These are phyloP conservation scores for Lasioglossum malachurum DNA, from an alignment of 2,888 invertebrate species.

Conservation along the genomic window DNA sequence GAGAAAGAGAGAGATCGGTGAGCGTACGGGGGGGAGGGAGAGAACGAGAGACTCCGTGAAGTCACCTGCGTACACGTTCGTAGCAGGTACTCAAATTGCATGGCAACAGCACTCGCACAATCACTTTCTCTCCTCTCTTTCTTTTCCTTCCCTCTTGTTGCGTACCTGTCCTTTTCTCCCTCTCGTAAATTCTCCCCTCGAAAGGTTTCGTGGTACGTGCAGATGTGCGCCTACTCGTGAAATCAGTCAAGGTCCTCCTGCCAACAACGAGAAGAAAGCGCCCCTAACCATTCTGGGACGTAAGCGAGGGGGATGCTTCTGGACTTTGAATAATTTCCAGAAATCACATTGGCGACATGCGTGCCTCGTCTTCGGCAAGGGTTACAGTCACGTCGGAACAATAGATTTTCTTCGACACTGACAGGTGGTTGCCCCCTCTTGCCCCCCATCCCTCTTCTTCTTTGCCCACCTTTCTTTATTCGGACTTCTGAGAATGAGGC, in stretches of 20 bases:
- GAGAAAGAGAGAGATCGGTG: constrained; percentile 4
- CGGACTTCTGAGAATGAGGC: not conserved
- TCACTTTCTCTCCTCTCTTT: constrained; percentile 63
- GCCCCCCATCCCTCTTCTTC: not conserved
- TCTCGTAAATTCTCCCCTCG: constrained; percentile 68
- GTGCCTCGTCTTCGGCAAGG: not conserved
- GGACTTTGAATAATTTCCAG: constrained; percentile 49
- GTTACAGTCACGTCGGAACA: constrained; percentile 1
- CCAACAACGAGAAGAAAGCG: constrained; percentile 63
- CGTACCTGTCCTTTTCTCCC: constrained; percentile 59
- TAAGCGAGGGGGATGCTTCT: constrained; percentile 52
- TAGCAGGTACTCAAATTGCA: constrained; percentile 73
- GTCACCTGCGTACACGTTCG: constrained; percentile 64
- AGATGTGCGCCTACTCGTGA: constrained; percentile 67
- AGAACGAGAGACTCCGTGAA: constrained; percentile 49
- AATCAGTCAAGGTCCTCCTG: constrained; percentile 71
- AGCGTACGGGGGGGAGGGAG: constrained; percentile 21
- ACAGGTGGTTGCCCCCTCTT: not conserved
- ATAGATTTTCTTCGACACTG: constrained; percentile 2
- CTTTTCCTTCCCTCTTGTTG: constrained; percentile 49
- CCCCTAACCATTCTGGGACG: constrained; percentile 57
- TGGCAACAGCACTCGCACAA: constrained; percentile 69
- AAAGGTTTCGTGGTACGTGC: constrained; percentile 71
- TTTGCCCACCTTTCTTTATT: not conserved
- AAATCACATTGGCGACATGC: constrained; percentile 28